phyloP scores from a whole-genome alignment of 2,113 vertebrate species.

The Podilymbus podiceps region DNA sequence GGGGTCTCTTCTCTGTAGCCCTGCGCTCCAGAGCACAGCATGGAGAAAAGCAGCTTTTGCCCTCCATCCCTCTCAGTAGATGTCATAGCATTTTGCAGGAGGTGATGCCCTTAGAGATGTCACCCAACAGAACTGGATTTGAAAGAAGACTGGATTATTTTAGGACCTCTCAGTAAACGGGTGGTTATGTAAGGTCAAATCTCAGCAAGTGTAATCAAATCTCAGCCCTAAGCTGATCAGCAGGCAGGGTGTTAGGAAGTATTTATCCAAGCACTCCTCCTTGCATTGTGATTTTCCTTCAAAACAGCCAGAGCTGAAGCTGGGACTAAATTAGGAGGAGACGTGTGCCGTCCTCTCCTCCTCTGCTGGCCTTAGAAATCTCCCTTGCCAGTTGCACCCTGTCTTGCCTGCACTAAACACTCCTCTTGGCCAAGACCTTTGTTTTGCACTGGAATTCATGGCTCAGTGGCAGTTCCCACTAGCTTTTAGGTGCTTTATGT shows the following conservation, averaged over 20 bases:
- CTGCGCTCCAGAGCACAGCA: background rate
- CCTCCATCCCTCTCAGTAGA: background rate
- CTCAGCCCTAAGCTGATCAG: constrained; percentile 46
- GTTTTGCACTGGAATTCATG: background rate
- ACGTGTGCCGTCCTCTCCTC: background rate
- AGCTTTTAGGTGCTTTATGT: background rate
- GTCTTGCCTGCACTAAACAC: background rate
- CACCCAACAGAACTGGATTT: background rate
- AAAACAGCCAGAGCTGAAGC: background rate
- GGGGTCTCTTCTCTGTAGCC: background rate
- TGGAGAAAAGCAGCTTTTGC: background rate
- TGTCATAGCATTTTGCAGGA: rapidly evolving
- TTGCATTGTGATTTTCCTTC: background rate
- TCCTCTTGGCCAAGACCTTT: background rate
- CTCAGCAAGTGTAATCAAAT: constrained; percentile 49
- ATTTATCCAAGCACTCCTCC: constrained; percentile 14
- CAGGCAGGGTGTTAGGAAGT: constrained; percentile 24
- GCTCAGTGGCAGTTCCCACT: background rate
- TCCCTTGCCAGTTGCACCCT: background rate
- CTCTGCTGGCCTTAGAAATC: background rate
- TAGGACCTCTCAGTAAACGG: constrained; percentile 15
- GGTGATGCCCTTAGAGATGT: background rate
- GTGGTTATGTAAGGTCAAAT: constrained; percentile 45
- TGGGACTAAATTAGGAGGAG: constrained; percentile 9
- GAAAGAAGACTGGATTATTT: constrained; percentile 4